Evolutionary conservation across 53 echinoderm and acorn worm genomes (phyloP).

Genomic region (Holothuria leucospilota): DNA sequence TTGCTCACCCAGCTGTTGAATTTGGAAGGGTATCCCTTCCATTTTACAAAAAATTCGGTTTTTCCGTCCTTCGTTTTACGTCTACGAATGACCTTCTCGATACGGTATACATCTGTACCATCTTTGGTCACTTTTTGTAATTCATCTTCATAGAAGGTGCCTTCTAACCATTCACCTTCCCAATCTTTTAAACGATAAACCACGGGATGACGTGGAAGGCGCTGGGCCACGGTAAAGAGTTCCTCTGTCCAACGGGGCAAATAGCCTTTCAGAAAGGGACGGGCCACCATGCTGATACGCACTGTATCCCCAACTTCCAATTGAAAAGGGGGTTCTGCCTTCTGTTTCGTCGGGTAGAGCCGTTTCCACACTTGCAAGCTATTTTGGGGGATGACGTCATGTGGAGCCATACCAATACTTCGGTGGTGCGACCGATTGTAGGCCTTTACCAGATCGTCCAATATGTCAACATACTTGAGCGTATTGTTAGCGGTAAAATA

Average conservation of each 20-base stretch:
- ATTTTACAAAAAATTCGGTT: conserved; percentile 38
- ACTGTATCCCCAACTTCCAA: conserved; percentile 16
- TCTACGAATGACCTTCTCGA: not conserved
- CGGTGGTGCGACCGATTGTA: not conserved
- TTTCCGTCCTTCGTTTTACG: not conserved
- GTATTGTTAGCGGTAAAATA: conserved; percentile 42
- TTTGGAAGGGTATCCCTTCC: not conserved
- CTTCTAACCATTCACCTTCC: not conserved
- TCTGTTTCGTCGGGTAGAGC: not conserved
- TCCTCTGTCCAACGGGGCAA: conserved; percentile 57
- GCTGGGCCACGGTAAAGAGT: conserved; percentile 43
- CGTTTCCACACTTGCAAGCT: conserved; percentile 18
- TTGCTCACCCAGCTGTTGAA: not conserved
- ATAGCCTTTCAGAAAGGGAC: conserved; percentile 56
- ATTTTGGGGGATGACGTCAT: not conserved
- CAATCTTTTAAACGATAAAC: conserved; percentile 40
- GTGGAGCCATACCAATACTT: conserved; percentile 36
- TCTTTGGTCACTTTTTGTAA: conserved; percentile 55
- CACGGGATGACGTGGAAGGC: not conserved
- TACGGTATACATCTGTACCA: not conserved
- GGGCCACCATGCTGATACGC: conserved; percentile 29
- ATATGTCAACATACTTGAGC: no score
- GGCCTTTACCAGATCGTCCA: no score
- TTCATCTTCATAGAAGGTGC: conserved; percentile 52
- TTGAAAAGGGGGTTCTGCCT: not conserved